phyloP scores from a whole-genome alignment of 2,888 invertebrate species.

The Tinea semifulvella region DNA sequence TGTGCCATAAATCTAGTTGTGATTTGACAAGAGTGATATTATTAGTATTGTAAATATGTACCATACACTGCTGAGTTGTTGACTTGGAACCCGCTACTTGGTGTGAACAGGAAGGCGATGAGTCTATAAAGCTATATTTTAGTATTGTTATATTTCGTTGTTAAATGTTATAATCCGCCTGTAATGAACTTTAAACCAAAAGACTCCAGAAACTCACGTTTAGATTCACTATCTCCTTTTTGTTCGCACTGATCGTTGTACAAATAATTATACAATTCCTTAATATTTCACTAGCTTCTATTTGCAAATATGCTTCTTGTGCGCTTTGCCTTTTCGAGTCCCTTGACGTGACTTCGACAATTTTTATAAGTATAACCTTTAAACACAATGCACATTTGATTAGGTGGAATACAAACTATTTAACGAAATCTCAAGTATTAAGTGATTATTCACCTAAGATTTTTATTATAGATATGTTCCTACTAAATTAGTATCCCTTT shows the following conservation, averaged over 20 bases:
- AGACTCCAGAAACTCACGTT: conserved; percentile 1
- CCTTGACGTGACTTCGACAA: conserved; percentile 56
- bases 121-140: neutral
- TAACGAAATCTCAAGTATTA: conserved; percentile 42
- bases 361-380: conserved; percentile 16
- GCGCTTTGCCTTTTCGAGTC: conserved; percentile 21
- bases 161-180: conserved; percentile 11
- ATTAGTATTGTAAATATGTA: conserved; percentile 66
- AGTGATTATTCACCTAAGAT: conserved; percentile 62
- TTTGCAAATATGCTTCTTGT: conserved; percentile 15
- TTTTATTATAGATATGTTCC: conserved; percentile 52
- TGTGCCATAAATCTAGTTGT: conserved; percentile 66
- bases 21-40: conserved; percentile 62
- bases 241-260: conserved; percentile 27
- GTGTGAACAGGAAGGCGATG: neutral
- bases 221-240: conserved; percentile 19
- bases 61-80: conserved; percentile 35
- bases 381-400: conserved; percentile 39
- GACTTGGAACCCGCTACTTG: neutral
- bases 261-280: conserved; percentile 2
- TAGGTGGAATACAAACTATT: conserved; percentile 41
- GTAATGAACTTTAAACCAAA: conserved; percentile 3
- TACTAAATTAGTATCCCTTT: conserved; percentile 43
- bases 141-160: conserved; percentile 10
- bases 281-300: conserved; percentile 13